These are phyloP conservation scores for Acanthosepion pharaonis DNA, from an alignment of 2,888 invertebrate genomes.

Conservation along the genomic window DNA sequence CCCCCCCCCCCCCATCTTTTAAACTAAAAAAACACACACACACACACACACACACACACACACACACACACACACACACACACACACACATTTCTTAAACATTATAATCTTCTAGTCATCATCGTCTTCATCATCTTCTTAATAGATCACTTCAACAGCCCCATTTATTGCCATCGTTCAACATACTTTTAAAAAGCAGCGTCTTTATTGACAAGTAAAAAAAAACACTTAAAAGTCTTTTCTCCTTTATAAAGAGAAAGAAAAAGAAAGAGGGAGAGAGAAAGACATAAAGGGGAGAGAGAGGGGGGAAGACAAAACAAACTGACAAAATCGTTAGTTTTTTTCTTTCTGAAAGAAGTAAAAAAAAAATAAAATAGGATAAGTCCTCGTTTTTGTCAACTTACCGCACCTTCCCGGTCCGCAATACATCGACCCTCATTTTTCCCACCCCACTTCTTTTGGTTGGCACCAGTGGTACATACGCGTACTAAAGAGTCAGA, in stretches of 20 bases:
- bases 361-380: not conserved
- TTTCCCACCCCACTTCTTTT: not conserved
- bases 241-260: not conserved
- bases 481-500: not conserved
- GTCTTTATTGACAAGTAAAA: not conserved
- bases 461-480: not conserved
- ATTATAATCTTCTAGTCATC: not conserved
- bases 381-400: not conserved
- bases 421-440: not conserved
- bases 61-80: too few species aligned
- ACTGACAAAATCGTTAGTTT: not conserved
- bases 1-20: not conserved
- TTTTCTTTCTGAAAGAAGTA: not conserved
- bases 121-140: not conserved
- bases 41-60: not conserved
- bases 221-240: not conserved
- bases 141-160: not conserved
- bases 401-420: not conserved
- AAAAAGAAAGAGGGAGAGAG: not conserved
- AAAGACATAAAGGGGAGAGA: too few species aligned
- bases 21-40: not conserved
- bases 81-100: not conserved
- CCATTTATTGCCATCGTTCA: not conserved
- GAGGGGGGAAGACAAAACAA: not conserved
- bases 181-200: not conserved